Evolutionary conservation across 2,888 invertebrate species (phyloP).

Genomic region (Cephonodes hylas): DNA sequence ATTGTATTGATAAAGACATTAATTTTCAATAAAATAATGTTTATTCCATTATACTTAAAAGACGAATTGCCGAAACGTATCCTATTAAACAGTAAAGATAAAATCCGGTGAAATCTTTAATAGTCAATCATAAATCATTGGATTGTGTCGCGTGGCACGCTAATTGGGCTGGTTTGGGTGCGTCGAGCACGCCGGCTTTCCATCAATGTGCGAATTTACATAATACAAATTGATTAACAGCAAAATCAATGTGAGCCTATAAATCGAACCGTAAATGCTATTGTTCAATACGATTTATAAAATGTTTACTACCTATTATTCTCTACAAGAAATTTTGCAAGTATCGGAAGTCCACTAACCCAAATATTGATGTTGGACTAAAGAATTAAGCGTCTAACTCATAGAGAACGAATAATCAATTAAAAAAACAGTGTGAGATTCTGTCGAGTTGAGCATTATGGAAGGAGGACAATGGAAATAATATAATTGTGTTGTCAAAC

Average conservation of each 20-base stretch:
- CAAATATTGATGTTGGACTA: no score
- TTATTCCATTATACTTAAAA: background rate
- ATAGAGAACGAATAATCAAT: no score
- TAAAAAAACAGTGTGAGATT: no score
- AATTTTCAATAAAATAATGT: background rate
- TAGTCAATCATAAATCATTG: constrained; percentile 27
- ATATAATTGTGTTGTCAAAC: no score
- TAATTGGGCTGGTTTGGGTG: constrained; percentile 34
- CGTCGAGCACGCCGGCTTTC: constrained; percentile 27
- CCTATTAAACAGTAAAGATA: background rate
- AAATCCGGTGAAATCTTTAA: constrained; percentile 10
- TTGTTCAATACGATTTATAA: background rate
- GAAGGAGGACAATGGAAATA: no score
- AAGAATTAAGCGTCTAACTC: no score
- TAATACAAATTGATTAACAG: constrained; percentile 16
- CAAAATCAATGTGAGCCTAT: background rate
- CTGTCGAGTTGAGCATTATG: no score
- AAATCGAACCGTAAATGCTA: background rate
- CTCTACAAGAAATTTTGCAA: no score
- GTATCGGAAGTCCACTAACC: no score
- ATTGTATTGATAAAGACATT: background rate
- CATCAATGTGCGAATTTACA: constrained; percentile 24
- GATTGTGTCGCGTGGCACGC: constrained; percentile 37
- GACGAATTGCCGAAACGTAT: background rate
- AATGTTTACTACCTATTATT: background rate